These are phyloP conservation scores for Phymastichus coffea DNA, from an alignment of 1,140 invertebrate species.

Conservation along the genomic window DNA sequence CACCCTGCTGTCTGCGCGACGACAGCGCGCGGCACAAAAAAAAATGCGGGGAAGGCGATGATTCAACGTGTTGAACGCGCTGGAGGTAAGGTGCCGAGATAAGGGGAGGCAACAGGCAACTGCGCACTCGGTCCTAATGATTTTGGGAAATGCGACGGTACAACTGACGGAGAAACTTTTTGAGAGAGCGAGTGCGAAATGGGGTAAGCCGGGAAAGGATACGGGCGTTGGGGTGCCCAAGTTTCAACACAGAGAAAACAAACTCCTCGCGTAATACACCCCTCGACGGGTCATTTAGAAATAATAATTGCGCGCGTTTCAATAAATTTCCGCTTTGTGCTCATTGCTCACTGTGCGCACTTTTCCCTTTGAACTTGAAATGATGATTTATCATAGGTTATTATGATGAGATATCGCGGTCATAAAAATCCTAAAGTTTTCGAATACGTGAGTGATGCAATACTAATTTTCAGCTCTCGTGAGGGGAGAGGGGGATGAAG, in stretches of 20 bases:
- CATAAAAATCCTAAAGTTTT: conserved; percentile 3
- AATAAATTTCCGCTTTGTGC: conserved; percentile 6
- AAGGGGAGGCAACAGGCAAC: background rate
- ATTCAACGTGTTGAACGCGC: background rate
- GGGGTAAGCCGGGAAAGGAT: background rate
- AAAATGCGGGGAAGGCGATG: background rate
- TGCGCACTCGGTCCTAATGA: background rate
- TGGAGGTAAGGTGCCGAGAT: background rate
- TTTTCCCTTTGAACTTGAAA: background rate
- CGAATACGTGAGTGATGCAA: background rate
- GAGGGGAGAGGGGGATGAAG: too few relatives aligned
- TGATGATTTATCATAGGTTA: background rate
- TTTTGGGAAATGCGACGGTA: background rate
- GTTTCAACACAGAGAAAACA: background rate
- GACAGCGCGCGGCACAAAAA: too few relatives aligned
- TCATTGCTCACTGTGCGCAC: background rate
- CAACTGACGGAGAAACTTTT: too few relatives aligned
- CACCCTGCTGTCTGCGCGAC: too few relatives aligned
- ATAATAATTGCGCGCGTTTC: background rate
- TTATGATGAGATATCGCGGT: background rate
- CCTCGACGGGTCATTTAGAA: conserved; percentile 8
- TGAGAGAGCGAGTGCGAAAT: background rate
- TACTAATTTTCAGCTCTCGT: background rate
- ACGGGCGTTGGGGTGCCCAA: background rate
- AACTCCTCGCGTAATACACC: background rate